Conservation (phyloP, 2,797 vertebrate species). For the Peromyscus melanophrys region DNA sequence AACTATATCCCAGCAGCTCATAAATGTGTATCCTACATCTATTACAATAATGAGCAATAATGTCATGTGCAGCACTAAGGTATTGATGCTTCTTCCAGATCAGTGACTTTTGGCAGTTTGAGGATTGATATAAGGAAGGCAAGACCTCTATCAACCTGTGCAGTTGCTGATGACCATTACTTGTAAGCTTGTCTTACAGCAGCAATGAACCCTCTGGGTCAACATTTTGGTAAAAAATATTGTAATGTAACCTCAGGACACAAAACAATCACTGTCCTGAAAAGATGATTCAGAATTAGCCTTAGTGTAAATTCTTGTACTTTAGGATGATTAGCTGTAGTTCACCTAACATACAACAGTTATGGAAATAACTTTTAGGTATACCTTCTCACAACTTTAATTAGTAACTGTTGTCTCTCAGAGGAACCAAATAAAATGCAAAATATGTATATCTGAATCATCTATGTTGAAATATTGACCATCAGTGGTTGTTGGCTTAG, state of each 20-base stretch:
- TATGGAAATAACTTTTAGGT: neutral
- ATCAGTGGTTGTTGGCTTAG: neutral
- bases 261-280: neutral
- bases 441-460: neutral
- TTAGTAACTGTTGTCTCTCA: neutral
- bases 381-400: neutral
- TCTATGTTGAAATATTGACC: neutral
- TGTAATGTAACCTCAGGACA: neutral
- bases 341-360: neutral
- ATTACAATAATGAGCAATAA: neutral
- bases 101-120: neutral
- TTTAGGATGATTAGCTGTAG: neutral
- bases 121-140: neutral
- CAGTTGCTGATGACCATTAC: neutral
- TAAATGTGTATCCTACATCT: neutral
- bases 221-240: neutral
- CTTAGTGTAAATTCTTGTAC: neutral
- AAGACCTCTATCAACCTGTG: neutral
- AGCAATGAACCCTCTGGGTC: neutral
- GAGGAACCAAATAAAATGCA: neutral
- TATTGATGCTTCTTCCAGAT: neutral
- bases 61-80: neutral
- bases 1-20: neutral
- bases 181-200: neutral
- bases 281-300: conserved; percentile 18